phyloP scores from a whole-genome alignment of 2,888 invertebrate genomes.

The Drosophila atroscutellata region DNA sequence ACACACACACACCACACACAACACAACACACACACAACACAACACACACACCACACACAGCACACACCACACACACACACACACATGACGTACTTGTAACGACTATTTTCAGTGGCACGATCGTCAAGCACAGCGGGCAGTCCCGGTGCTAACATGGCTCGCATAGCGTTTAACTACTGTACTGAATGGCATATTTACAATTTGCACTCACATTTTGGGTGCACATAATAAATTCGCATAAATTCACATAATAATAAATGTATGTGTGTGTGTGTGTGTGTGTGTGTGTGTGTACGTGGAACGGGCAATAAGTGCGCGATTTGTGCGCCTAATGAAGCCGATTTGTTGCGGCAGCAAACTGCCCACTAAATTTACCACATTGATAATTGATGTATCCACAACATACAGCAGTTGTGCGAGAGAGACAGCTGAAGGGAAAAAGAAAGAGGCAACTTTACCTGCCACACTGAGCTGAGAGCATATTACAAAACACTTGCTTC shows the following conservation, averaged over 20 bases:
- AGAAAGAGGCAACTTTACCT: not conserved
- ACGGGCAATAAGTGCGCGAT: conserved; percentile 67
- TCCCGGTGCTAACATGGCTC: conserved; percentile 44
- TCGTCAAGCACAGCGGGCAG: conserved; percentile 66
- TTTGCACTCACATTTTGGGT: conserved; percentile 58
- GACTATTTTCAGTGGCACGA: conserved; percentile 56
- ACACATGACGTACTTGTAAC: conserved; percentile 30
- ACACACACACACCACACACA: not conserved
- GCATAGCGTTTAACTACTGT: conserved; percentile 70
- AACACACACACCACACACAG: not conserved
- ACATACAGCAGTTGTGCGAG: conserved; percentile 18
- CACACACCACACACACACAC: not conserved
- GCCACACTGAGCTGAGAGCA: not conserved
- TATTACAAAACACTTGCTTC: not conserved
- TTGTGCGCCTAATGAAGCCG: conserved; percentile 72
- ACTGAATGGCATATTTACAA: conserved; percentile 72
- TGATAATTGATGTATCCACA: conserved; percentile 61
- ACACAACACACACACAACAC: conserved; percentile 4
- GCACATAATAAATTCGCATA: conserved; percentile 67
- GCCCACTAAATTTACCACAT: conserved; percentile 59
- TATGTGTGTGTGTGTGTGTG: conserved; percentile 12
- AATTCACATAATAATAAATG: conserved; percentile 45
- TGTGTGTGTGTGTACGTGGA: conserved; percentile 35
- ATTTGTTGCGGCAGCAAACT: conserved; percentile 68
- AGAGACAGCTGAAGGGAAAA: not conserved